phyloP scores from a whole-genome alignment of 1,140 invertebrate genomes.

The Hirudo medicinalis region DNA sequence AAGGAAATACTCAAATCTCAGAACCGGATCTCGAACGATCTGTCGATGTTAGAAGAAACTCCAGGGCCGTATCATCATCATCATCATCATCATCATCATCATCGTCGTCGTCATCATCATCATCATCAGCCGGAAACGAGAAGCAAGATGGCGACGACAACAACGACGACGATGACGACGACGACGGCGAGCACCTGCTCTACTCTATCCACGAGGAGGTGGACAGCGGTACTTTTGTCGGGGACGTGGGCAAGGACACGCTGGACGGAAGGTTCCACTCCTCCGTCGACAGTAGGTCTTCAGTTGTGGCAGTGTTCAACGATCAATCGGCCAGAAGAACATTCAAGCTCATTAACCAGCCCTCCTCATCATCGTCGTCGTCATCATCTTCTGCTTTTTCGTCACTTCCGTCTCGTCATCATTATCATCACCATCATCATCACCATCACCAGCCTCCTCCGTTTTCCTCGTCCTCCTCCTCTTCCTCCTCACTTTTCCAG shows the following conservation, averaged over 20 bases:
- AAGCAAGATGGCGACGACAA: no score
- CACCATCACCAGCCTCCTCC: background rate
- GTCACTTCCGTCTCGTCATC: background rate
- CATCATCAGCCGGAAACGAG: no score
- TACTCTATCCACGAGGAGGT: constrained; percentile 11
- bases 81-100: no score
- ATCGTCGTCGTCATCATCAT: no score
- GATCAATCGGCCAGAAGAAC: background rate
- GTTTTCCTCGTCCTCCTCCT: no score
- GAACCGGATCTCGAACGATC: no score
- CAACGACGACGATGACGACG: background rate
- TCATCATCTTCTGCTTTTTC: background rate
- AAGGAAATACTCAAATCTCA: no score
- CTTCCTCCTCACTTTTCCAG: background rate
- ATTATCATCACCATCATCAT: background rate
- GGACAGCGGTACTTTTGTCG: background rate
- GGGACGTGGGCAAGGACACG: constrained; percentile 3
- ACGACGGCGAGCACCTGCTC: background rate
- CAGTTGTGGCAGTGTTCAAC: background rate
- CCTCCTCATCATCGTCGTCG: background rate
- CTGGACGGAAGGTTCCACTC: background rate
- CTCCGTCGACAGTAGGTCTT: background rate
- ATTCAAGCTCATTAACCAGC: background rate
- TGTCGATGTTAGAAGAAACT: no score
- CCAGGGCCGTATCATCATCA: no score